Conservation (phyloP, 2,888 invertebrate species). For the Carcina quercana region DNA sequence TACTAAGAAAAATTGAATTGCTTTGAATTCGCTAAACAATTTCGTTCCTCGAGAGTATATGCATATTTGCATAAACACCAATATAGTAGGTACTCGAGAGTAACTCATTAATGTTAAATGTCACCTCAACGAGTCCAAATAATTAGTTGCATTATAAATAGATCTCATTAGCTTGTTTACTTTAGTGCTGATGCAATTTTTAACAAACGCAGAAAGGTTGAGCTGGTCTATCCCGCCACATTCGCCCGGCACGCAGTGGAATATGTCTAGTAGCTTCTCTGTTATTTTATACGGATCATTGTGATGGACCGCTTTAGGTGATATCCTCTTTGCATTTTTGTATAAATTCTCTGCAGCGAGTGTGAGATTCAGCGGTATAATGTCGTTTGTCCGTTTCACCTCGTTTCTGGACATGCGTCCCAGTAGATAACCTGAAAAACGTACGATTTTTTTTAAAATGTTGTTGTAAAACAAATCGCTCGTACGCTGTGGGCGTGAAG, state of each 20-base stretch:
- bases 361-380: conserved; percentile 47
- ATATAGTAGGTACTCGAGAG: no score
- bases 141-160: conserved; percentile 47
- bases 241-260: conserved; percentile 38
- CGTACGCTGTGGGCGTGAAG: no score
- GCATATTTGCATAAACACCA: no score
- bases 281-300: conserved; percentile 46
- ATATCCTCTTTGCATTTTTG: conserved; percentile 46
- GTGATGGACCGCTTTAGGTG: conserved; percentile 49
- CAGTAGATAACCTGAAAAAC: conserved; percentile 51
- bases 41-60: no score
- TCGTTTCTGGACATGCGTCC: conserved; percentile 48
- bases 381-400: conserved; percentile 35
- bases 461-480: no score
- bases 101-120: no score
- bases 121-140: conserved; percentile 57
- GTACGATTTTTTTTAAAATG: no score
- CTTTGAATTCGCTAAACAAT: no score
- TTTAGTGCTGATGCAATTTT: conserved; percentile 41
- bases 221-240: conserved; percentile 38
- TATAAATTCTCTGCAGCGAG: conserved; percentile 41
- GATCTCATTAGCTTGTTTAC: conserved; percentile 42
- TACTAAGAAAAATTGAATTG: no score
- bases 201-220: conserved; percentile 45
- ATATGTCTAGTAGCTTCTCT: conserved; percentile 37